Evolutionary conservation across 2,888 invertebrate genomes (phyloP).

Genomic region (Drosophila silvestris): DNA sequence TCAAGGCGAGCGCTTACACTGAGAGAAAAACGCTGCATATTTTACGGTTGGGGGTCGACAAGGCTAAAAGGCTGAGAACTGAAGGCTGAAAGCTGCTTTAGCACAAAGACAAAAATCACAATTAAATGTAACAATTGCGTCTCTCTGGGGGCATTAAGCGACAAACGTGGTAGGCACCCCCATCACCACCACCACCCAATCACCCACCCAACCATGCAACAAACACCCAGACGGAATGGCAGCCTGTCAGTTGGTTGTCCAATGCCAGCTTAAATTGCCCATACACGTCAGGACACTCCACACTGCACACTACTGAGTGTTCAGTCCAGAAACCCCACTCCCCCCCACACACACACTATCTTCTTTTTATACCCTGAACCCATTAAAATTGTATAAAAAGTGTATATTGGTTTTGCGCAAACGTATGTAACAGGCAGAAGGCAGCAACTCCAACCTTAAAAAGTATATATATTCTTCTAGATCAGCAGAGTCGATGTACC

Average conservation of each 20-base stretch:
- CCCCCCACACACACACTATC: background rate
- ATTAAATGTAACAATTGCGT: constrained; percentile 81
- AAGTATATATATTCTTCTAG: background rate
- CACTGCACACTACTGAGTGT: constrained; percentile 20
- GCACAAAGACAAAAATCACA: constrained; percentile 74
- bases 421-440: background rate
- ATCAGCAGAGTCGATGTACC: background rate
- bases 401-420: background rate
- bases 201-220: background rate
- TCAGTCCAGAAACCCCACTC: constrained; percentile 1
- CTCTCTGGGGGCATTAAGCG: constrained; percentile 75
- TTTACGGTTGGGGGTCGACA: constrained; percentile 37
- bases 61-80: constrained; percentile 38
- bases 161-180: constrained; percentile 48
- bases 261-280: constrained; percentile 81
- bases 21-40: constrained; percentile 65
- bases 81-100: constrained; percentile 44
- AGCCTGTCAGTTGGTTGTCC: constrained; percentile 76
- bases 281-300: constrained; percentile 73
- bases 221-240: constrained; percentile 2
- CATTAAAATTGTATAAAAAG: background rate
- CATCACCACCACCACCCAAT: background rate
- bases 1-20: constrained; percentile 46
- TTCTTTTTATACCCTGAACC: background rate
- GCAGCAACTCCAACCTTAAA: background rate